Conservation (phyloP, 2,797 vertebrate species). For the Erpetoichthys calabaricus region DNA sequence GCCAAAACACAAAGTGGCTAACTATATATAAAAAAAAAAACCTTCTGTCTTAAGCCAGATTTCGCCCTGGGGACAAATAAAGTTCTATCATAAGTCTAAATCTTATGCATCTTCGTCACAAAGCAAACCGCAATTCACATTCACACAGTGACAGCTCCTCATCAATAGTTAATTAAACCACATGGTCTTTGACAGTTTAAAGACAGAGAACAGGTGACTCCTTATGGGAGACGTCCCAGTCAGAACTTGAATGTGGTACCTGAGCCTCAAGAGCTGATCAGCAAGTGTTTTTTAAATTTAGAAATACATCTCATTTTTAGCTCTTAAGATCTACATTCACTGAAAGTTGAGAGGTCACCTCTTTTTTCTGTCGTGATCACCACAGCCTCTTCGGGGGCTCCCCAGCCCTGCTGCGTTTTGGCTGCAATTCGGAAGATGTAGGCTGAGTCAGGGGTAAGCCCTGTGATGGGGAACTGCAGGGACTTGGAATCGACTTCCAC, state of each 20-base stretch:
- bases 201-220: too few species aligned
- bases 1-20: too few species aligned
- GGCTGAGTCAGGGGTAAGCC: slow-evolving; percentile 63
- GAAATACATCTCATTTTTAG: neutral
- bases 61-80: too few species aligned
- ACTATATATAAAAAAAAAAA: too few species aligned
- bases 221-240: too few species aligned
- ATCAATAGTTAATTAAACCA: neutral
- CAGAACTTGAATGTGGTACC: too few species aligned
- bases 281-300: neutral
- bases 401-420: slow-evolving; percentile 86
- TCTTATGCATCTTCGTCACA: too few species aligned
- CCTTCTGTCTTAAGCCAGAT: too few species aligned
- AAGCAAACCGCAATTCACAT: too few species aligned
- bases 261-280: too few species aligned
- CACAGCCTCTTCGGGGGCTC: slow-evolving; percentile 66
- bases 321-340: neutral
- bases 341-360: slow-evolving; percentile 45
- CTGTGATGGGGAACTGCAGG: slow-evolving; percentile 74
- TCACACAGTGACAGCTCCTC: too few species aligned
- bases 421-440: slow-evolving; percentile 76
- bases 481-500: slow-evolving; percentile 81
- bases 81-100: too few species aligned
- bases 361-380: slow-evolving; percentile 85
- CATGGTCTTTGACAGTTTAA: neutral